A percentile compares a stretch with the other conserved stretches of the same genome.
phyloP scores from a whole-genome alignment of 2,797 vertebrate species.

The Thamnophis elegans region DNA sequence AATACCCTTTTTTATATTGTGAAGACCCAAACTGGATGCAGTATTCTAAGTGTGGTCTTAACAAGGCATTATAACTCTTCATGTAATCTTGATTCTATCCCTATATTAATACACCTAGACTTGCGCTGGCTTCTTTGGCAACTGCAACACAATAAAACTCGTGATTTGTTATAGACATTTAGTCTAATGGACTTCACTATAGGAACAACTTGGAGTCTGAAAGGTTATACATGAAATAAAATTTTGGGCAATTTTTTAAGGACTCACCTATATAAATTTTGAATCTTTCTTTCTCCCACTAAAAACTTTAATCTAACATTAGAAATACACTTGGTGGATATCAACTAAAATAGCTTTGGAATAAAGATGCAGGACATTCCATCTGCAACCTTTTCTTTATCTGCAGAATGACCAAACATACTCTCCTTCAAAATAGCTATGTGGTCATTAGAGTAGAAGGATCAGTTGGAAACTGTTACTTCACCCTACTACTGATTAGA shows the following conservation, averaged over 20 bases:
- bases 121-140: too few relatives aligned
- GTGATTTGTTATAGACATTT: neutral
- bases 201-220: neutral
- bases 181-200: neutral
- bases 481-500: neutral
- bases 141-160: too few relatives aligned
- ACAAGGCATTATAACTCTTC: too few relatives aligned
- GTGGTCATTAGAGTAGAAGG: neutral
- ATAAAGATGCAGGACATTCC: neutral
- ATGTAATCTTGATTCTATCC: too few relatives aligned
- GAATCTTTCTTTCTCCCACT: neutral
- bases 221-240: neutral
- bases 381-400: neutral
- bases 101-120: too few relatives aligned
- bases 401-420: neutral
- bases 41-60: too few relatives aligned
- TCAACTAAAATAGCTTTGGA: neutral
- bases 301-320: neutral
- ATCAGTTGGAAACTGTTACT: neutral
- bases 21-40: too few relatives aligned
- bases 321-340: neutral
- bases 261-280: neutral
- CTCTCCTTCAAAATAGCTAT: neutral
- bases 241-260: neutral
- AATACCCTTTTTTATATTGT: too few relatives aligned